Base-by-base conservation (phyloP, 92 coral and sea anemone genomes). In the Epizoanthus fatuus region DNA sequence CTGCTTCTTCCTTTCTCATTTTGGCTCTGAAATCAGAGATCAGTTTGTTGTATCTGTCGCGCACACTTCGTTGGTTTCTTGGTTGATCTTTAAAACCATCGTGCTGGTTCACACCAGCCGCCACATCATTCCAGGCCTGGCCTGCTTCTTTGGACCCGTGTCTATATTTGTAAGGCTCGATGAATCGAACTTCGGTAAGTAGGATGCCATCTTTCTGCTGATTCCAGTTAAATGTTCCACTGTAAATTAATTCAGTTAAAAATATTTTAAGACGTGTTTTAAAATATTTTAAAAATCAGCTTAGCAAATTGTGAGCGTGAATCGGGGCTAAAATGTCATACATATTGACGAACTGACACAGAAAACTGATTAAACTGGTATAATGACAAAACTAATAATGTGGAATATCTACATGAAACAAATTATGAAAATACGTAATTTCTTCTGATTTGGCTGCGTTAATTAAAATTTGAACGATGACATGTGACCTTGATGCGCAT, bases 221-320 rank as follows among this genome's bases (percentile, higher is more conserved):
- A 32, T 73, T 35, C 82, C 88, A 84, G 39, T 76, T 73, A 58
- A 73, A 84, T 84, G 88, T 84, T 60, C 88, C 88, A 84, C 88
- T 84, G 63, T n/a, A 60, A 44, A 80, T 65, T 22, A 65, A 65
- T 65, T 65, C 51, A 45, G 51, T 45, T 45, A 1, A 65, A 22
- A 22, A 22, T 22, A 22, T 22, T 22, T 22, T 22, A 65, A 16
- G 32, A 65, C 7, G 32, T 29, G 11, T 65, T 25, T 9, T 4
- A 3, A 65, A 14, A 65, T 7, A 64, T 7, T 22, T 67, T 67
- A n/a, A 67, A 19, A 67, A 67, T 37, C 52, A 67, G 6, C 74
- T 69, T 69, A 22, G 17, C 51, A 45, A 45, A 45, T 45, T 45
- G 51, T 45, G 51, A 45, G 51, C 51, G 51, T 45, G 51, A 45